These are phyloP conservation scores for Pristionchus maxplancki DNA, from an alignment of 2,888 invertebrate species.

Conservation along the genomic window DNA sequence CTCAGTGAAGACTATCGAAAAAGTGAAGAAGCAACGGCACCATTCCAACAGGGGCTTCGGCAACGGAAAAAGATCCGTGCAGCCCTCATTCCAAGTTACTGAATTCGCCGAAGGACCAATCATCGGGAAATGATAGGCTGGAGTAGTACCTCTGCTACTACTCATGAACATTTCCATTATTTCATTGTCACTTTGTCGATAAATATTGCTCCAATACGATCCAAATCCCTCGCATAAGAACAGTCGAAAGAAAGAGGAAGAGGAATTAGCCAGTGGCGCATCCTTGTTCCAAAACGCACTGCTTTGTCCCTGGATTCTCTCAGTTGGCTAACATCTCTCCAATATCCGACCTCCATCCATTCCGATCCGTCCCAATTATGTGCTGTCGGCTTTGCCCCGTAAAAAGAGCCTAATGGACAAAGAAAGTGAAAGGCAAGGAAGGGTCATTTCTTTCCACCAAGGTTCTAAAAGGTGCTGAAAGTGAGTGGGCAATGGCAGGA, in stretches of 20 bases:
- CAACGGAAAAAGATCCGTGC: neutral
- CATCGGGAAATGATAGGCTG: neutral
- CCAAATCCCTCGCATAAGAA: neutral
- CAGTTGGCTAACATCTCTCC: neutral
- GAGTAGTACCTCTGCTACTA: neutral
- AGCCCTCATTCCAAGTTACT: neutral
- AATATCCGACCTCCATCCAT: neutral
- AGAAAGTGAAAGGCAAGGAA: neutral
- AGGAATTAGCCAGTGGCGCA: neutral
- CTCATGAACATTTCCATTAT: neutral
- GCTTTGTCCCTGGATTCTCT: neutral
- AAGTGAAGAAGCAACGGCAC: neutral
- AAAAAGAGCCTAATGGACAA: neutral
- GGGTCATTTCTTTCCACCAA: slow-evolving; percentile 13
- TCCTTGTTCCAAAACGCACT: slow-evolving; percentile 23
- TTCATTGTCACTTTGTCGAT: neutral
- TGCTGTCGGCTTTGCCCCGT: neutral
- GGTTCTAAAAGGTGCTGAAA: slow-evolving; percentile 32
- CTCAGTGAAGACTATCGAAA: neutral
- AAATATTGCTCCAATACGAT: neutral
- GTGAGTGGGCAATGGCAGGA: neutral
- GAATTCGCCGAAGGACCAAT: neutral
- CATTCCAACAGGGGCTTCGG: neutral
- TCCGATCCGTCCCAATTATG: slow-evolving; percentile 2
- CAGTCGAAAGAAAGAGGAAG: neutral